phyloP scores from a whole-genome alignment of 1,140 invertebrate species.

The Heterodera carotae region DNA sequence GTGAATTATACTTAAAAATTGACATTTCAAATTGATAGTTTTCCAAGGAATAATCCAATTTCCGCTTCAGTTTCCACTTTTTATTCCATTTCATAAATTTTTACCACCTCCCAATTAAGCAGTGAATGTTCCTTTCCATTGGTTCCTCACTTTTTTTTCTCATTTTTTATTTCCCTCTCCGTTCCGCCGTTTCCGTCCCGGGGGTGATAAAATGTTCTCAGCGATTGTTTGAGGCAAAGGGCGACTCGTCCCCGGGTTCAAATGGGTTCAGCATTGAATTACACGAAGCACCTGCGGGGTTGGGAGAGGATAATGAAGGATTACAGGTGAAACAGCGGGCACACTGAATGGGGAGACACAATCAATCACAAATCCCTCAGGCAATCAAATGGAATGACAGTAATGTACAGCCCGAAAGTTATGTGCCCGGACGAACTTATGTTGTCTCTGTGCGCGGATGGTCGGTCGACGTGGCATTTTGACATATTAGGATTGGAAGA shows the following conservation, averaged over 20 bases:
- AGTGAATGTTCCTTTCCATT: neutral
- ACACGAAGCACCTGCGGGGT: constrained; percentile 20
- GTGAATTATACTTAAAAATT: too few species aligned
- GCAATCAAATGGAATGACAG: constrained; percentile 23
- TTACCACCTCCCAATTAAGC: neutral
- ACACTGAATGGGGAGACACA: neutral
- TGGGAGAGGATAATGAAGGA: constrained; percentile 6
- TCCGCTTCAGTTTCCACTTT: neutral
- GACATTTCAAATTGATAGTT: too few species aligned
- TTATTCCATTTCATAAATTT: neutral
- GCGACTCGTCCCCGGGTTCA: constrained; percentile 45
- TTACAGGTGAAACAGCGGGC: neutral
- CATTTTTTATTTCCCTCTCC: neutral
- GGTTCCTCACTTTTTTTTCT: neutral
- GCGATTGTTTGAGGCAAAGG: constrained; percentile 51
- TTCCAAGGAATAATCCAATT: neutral
- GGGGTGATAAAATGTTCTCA: constrained; percentile 42
- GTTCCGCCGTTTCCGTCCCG: neutral
- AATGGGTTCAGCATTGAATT: constrained; percentile 52
- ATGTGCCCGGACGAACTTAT: constrained; percentile 49
- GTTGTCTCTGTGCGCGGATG: constrained; percentile 36
- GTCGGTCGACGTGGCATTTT: too few species aligned
- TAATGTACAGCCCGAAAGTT: constrained; percentile 29
- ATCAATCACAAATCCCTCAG: neutral
- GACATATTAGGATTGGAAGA: too few species aligned